phyloP scores from a whole-genome alignment of 2,113 vertebrate genomes.

The Misgurnus anguillicaudatus region DNA sequence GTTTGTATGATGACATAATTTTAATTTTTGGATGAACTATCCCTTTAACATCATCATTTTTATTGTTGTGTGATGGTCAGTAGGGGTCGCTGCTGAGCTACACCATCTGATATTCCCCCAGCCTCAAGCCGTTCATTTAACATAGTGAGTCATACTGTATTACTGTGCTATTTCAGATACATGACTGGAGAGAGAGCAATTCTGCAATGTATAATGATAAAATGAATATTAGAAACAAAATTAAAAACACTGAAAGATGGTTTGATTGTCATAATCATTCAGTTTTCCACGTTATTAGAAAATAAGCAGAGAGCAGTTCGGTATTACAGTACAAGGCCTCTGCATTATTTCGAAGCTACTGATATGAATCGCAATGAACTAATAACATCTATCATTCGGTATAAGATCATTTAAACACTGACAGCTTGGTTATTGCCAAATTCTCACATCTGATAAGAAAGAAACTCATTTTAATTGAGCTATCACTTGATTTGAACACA shows the following conservation, averaged over 20 bases:
- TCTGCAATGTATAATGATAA: not conserved
- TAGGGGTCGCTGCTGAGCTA: not conserved
- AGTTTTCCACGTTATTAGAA: not conserved
- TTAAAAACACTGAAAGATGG: conserved; percentile 16
- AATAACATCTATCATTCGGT: not conserved
- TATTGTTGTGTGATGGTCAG: not conserved
- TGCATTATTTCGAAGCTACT: not conserved
- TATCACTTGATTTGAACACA: not conserved
- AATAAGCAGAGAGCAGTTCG: not conserved
- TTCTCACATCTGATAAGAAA: not conserved
- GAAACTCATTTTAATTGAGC: not conserved
- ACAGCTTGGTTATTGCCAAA: conserved; percentile 5
- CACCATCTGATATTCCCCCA: not conserved
- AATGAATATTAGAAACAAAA: not conserved
- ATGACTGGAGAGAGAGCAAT: conserved; percentile 22
- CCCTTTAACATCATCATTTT: too few relatives aligned
- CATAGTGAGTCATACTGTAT: conserved; percentile 11
- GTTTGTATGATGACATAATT: too few relatives aligned
- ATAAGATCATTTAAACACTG: not conserved
- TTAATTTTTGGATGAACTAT: too few relatives aligned
- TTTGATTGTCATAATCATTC: not conserved
- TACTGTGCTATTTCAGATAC: not conserved
- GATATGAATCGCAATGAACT: not conserved
- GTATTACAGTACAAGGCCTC: not conserved
- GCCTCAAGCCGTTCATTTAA: not conserved